phyloP scores from a whole-genome alignment of 2,888 invertebrate genomes.

The Laspeyria flexula region DNA sequence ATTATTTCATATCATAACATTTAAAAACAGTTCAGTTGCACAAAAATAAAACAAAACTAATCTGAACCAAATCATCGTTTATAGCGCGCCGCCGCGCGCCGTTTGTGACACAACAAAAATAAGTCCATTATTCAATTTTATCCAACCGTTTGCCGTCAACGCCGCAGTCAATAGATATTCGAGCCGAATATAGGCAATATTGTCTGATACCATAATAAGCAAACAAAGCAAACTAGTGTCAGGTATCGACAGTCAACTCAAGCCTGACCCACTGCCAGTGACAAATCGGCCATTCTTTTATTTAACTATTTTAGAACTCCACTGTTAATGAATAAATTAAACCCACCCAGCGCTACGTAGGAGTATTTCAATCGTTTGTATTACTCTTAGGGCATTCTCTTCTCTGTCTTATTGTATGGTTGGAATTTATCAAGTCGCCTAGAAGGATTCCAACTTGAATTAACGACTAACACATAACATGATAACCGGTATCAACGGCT shows the following conservation, averaged over 20 bases:
- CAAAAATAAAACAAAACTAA: neutral
- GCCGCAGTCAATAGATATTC: slow-evolving; percentile 32
- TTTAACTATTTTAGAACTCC: neutral
- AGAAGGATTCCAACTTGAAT: no score
- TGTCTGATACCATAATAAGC: slow-evolving; percentile 30
- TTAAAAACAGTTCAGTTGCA: neutral
- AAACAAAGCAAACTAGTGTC: slow-evolving; percentile 34
- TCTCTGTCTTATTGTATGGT: no score
- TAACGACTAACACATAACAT: no score
- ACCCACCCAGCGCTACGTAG: no score
- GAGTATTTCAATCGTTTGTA: neutral
- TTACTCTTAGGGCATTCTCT: no score
- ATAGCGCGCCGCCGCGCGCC: neutral
- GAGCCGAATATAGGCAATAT: slow-evolving; percentile 28
- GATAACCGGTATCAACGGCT: no score
- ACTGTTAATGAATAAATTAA: neutral
- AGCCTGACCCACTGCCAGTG: slow-evolving; percentile 11
- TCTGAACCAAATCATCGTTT: neutral
- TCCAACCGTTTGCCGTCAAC: slow-evolving; percentile 12
- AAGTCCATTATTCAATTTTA: slow-evolving; percentile 19
- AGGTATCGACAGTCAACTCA: slow-evolving; percentile 20
- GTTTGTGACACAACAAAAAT: slow-evolving; percentile 15
- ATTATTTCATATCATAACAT: no score
- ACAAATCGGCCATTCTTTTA: slow-evolving; percentile 6
- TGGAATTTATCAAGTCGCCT: no score